Base-by-base conservation (phyloP, 2,888 invertebrate genomes). In the Cosmia trapezina region DNA sequence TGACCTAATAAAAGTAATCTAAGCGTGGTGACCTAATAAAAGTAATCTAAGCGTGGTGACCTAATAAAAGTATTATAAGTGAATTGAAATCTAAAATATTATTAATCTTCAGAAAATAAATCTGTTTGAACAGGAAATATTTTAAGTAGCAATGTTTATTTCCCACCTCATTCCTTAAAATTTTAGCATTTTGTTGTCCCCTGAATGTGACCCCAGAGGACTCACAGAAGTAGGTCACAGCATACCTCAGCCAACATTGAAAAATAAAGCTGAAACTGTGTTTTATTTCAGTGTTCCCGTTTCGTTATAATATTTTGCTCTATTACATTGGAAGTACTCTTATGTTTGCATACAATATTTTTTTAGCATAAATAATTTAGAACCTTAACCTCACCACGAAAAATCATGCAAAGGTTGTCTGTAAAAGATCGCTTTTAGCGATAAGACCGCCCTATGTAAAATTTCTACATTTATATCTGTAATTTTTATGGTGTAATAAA, bases 181-280 rank as follows among this genome's bases (percentile, higher is more conserved):
- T 66, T 41, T 37, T 5, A 8, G 37, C 19, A 54, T 47, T 65
- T 59, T 28, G 37, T 12, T 12, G 33, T 65, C 28, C 37, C 43
- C 4, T 14, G 56, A n/a, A n/a, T 17, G 45, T 22, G 4, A 43
- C 28, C 22, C 12, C 57, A 19, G 12, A 64, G 65, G 77, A 76
- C 28, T 62, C 17, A 14, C 45, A 56, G 53, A 79, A 70, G 33
- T 73, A 41, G 70, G 83, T 79, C 80, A 65, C 41, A 62, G 67
- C 70, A 70, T 59, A 67, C 45, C 64, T 73, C 49, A 51, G 63
- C 41, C 11, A 37, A 73, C 65, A 61, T 70, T 57, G 53, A 61
- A 74, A 80, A 70, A 68, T 82, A 70, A 73, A 70, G 47, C 43
- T 41, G 45, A 64, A 45, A 49, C 51, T 41, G 49, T 12, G 22